phyloP scores from a whole-genome alignment of 2,113 vertebrate species.

The Mus spicilegus region DNA sequence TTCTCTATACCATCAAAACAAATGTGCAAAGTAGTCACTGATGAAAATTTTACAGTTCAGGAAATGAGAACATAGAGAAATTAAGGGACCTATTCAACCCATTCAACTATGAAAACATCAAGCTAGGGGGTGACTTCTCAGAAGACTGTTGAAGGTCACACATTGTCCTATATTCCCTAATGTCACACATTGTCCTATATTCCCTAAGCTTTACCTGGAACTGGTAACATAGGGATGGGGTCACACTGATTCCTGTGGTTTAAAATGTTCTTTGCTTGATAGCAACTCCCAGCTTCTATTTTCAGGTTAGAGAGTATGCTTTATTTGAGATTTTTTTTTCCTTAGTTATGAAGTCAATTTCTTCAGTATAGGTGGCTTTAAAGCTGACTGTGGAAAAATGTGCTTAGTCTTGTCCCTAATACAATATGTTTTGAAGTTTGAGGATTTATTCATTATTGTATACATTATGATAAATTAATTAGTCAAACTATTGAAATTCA shows the following conservation, averaged over 20 bases:
- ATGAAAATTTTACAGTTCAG: not conserved
- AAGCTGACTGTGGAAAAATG: constrained; percentile 71
- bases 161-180: not conserved
- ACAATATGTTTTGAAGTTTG: constrained; percentile 69
- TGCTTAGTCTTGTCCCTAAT: constrained; percentile 42
- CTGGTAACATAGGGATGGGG: not conserved
- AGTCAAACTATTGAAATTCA: constrained; percentile 79
- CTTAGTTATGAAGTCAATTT: constrained; percentile 67
- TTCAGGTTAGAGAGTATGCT: constrained; percentile 70
- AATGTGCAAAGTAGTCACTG: not conserved
- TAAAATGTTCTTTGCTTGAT: not conserved
- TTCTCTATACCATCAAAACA: constrained; percentile 22
- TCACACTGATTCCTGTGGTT: not conserved
- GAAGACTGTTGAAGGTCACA: fast-evolving
- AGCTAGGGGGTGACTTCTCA: not conserved
- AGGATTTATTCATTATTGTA: constrained; percentile 73
- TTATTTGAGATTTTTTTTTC: constrained; percentile 47
- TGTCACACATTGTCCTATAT: not conserved
- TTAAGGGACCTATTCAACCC: not conserved
- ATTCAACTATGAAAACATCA: not conserved
- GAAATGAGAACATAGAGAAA: not conserved
- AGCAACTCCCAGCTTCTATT: constrained; percentile 68
- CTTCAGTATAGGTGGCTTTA: not conserved
- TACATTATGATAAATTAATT: constrained; percentile 84
- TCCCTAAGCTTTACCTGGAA: not conserved